phyloP scores from a whole-genome alignment of 2,888 invertebrate genomes.

The Platycheirus rosarum region DNA sequence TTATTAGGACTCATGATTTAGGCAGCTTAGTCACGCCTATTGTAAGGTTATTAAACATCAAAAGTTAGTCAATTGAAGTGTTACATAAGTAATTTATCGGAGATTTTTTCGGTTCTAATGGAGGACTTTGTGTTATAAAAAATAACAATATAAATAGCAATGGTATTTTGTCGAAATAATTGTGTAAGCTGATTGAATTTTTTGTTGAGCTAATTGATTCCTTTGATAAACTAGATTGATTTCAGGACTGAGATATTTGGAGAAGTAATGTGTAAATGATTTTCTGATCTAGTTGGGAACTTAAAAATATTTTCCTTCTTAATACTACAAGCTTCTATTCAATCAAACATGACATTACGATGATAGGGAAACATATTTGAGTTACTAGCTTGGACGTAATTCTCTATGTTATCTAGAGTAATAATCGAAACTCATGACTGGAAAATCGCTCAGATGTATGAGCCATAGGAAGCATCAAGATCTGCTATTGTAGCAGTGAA shows the following conservation, averaged over 20 bases:
- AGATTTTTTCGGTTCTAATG: not conserved
- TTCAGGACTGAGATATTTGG: not conserved
- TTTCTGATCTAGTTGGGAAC: too few species aligned
- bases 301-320: too few species aligned
- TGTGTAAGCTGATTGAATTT: conserved; percentile 10
- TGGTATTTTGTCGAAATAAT: conserved; percentile 10
- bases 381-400: too few species aligned
- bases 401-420: too few species aligned
- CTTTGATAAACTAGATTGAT: not conserved
- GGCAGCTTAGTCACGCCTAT: conserved; percentile 36
- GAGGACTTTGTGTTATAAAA: not conserved
- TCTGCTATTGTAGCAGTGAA: too few species aligned
- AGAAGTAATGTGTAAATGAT: too few species aligned
- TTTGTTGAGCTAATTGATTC: conserved; percentile 8
- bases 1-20: conserved; percentile 36
- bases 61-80: conserved; percentile 29
- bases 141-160: not conserved
- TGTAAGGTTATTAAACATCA: conserved; percentile 29
- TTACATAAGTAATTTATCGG: conserved; percentile 20
- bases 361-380: too few species aligned
- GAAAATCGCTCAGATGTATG: too few species aligned
- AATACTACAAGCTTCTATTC: too few species aligned
- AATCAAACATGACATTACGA: too few species aligned
- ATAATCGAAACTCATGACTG: too few species aligned
- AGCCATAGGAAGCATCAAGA: too few species aligned